Conservation (phyloP, 2,888 invertebrate genomes). For the Agrenia bidenticulata region DNA sequence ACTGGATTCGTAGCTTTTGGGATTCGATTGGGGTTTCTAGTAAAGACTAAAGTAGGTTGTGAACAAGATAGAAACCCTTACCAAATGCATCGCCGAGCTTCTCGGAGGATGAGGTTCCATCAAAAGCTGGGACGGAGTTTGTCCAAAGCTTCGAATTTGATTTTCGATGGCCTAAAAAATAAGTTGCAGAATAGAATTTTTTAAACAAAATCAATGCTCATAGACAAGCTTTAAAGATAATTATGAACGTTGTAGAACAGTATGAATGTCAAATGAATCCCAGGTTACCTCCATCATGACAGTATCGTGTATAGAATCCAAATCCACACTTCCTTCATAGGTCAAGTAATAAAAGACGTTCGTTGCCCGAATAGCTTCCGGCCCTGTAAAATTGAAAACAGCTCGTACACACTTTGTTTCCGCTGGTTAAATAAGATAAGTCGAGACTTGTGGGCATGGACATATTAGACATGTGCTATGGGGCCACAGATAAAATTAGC, state of each 20-base stretch:
- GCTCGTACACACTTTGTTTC: not conserved
- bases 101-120: constrained; percentile 99
- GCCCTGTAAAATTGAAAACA: constrained; percentile 62
- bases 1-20: no score
- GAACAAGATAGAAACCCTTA: constrained; percentile 57
- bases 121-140: constrained; percentile 94
- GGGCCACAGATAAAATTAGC: not conserved
- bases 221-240: constrained; percentile 15
- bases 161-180: constrained; percentile 73
- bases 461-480: no score
- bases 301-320: constrained; percentile 84
- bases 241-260: not conserved
- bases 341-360: constrained; percentile 99
- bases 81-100: constrained; percentile 90
- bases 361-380: constrained; percentile 94
- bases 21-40: no score
- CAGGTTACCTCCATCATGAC: constrained; percentile 77
- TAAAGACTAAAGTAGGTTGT: no score
- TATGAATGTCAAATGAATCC: constrained; percentile 10
- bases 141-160: constrained; percentile 97
- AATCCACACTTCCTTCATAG: constrained; percentile 95
- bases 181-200: constrained; percentile 3
- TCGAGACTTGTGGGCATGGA: not conserved
- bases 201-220: constrained; percentile 12
- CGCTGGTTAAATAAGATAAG: not conserved